Evolutionary conservation across 2,113 vertebrate species (phyloP).

Genomic region (Neoarius graeffei): DNA sequence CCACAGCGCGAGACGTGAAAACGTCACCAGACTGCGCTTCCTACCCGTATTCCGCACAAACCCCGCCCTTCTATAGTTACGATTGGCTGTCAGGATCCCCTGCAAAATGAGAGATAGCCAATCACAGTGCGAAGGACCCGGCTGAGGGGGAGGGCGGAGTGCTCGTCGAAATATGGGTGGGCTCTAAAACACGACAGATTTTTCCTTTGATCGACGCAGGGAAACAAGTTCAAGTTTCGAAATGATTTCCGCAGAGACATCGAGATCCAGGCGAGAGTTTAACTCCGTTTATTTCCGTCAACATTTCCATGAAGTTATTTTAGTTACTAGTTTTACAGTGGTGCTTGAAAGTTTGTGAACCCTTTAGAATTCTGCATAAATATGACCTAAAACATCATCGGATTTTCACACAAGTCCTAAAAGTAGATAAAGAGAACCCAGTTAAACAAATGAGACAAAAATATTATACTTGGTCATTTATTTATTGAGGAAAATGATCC

Average conservation of each 20-base stretch:
- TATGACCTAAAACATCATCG: too few species aligned
- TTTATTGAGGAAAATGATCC: too few species aligned
- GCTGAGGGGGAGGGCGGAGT: not conserved
- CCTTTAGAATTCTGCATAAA: too few species aligned
- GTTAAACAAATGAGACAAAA: too few species aligned
- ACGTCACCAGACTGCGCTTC: constrained; percentile 27
- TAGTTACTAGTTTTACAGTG: not conserved
- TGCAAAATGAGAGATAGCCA: not conserved
- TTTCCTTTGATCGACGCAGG: not conserved
- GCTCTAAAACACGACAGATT: not conserved
- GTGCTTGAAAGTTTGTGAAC: too few species aligned
- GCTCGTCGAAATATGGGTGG: not conserved
- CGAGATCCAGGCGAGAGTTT: not conserved
- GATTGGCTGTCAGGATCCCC: not conserved
- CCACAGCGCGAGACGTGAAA: constrained; percentile 18
- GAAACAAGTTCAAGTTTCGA: constrained; percentile 32
- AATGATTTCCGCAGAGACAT: not conserved
- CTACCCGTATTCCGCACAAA: not conserved
- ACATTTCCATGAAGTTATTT: not conserved
- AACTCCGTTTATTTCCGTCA: not conserved
- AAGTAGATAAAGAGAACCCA: too few species aligned
- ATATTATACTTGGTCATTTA: too few species aligned
- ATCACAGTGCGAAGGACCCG: not conserved
- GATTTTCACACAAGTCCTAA: too few species aligned
- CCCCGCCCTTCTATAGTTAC: not conserved